Evolutionary conservation across 2,888 invertebrate species (phyloP), one percentile per base, ranked within the genome.

Genomic region (Tetanocera ferruginea): DNA sequence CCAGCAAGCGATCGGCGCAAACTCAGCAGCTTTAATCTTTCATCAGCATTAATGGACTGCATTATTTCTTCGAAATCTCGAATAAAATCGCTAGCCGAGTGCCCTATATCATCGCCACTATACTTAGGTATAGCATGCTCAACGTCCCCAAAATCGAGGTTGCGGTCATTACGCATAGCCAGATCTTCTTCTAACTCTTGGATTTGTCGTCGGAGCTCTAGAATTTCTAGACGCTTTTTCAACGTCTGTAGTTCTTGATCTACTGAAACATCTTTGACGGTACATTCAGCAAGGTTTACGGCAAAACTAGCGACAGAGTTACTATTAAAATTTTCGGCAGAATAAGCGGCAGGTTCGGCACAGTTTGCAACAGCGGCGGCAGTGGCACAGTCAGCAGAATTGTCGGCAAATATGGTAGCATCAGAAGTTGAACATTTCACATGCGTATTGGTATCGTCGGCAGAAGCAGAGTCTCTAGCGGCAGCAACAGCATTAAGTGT

Each of bases 41-140:
- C 4, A 31, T 17, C 28, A n/a, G 17, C 28, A 5, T 76, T 66
- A 28, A 67, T n/a, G 1, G 57, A 31, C 9, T 52, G n/a, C 34
- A 76, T 76, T 4, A 76, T 37, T 8, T 76, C 76, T 19, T 76
- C 76, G 23, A 66, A 34, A 31, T 66, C 34, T 11, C 34, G 34
- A 17, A 3, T 9, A 37, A 66, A 66, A 31, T 66, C 8, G 5
- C 34, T 23, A 5, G 28, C 66, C 5, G 66, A 28, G 14, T 66
- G 43, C 4, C 28, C 31, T 6, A 28, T 43, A 51, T 76, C 66
- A 23, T 76, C 76, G 14, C 69, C 76, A 23, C 23, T 52, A 31
- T 67, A 76, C 34, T 76, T 76, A n/a, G 55, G 69, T 14, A 76
- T 14, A 31, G 69, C 69, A 62, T 19, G 31, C 31, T 34, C 31